Evolutionary conservation across 2,113 vertebrate species (phyloP).

Genomic region (Rynchops niger): DNA sequence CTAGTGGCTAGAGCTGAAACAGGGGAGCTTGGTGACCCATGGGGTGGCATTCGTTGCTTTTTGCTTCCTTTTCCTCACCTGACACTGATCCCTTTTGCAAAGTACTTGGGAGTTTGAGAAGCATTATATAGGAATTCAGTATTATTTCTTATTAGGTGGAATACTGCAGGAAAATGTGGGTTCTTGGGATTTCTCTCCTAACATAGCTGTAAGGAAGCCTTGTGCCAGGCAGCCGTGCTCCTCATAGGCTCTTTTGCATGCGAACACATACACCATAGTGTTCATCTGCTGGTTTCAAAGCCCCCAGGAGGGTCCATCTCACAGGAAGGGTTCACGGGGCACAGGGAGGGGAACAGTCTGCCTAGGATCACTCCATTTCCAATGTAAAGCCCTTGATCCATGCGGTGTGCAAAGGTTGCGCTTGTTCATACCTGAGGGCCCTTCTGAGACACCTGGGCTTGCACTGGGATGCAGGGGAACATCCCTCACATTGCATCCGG

Average conservation of each 20-base stretch:
- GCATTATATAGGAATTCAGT: not conserved
- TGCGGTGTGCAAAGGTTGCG: not conserved
- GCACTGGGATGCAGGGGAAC: not conserved
- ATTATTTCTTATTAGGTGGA: not conserved
- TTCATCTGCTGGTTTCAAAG: not conserved
- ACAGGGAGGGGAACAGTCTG: not conserved
- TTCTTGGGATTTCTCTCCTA: not conserved
- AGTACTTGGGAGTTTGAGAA: not conserved
- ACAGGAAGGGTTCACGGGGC: not conserved
- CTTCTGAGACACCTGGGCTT: not conserved
- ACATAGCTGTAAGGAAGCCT: not conserved
- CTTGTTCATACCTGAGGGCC: not conserved
- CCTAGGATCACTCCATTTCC: not conserved
- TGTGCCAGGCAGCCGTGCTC: not conserved
- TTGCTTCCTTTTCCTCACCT: not conserved
- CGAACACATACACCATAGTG: fast-evolving
- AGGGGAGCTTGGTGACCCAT: not conserved
- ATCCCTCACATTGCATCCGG: fast-evolving
- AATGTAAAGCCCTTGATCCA: not conserved
- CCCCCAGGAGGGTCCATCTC: not conserved
- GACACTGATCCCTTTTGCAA: not conserved
- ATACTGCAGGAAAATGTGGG: not conserved
- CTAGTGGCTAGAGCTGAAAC: not conserved
- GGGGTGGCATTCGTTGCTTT: not conserved
- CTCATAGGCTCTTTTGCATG: fast-evolving